Base-by-base conservation (phyloP, 2,888 invertebrate species). In the Neuroscelio doddi region DNA sequence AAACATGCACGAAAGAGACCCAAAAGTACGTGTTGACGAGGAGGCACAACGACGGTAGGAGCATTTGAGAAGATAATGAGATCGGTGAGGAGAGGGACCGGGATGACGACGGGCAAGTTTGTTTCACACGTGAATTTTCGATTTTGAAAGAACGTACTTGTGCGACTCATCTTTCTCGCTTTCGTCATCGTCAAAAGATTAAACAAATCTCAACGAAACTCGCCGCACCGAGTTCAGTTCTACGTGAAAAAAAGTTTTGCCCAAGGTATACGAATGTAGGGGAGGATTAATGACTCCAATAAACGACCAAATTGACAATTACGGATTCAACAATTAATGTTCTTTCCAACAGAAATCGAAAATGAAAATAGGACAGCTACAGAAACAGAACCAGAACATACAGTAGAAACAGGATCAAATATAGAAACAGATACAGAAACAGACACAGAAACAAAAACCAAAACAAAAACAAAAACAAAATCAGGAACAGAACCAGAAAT, bases 91-190 rank as follows among this genome's bases (percentile, higher is more conserved):
- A 47, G 27, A 1, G 36, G 44, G 34, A 10, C 21, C 14, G 50
- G 63, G 42, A 39, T 2, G 26, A 55, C 50, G 52, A 56, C 34
- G 64, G 59, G 62, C 64, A 68, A 70, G 63, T 68, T 72, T 71
- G 68, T 71, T 71, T 72, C 70, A 68, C 67, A 62, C 72, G 65
- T 75, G 70, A 75, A 68, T 64, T 70, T 65, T 64, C 59, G 58
- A 68, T 58, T 69, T 51, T 41, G 51, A 68, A 64, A 53, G 39
- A 64, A 45, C 51, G 36, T 64, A 44, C 44, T 45, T 44, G 50
- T 58, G 50, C 50, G 45, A 46, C 61, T 12, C n/a, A 10, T 41
- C 24, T 21, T 41, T 41, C 52, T 36, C 44, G 27, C 44, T 50
- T 49, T 51, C 39, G 32, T 36, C 34, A 58, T 50, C 39, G 16